Evolutionary conservation across 2,888 invertebrate species (phyloP).

Genomic region (Amphipyra berbera): DNA sequence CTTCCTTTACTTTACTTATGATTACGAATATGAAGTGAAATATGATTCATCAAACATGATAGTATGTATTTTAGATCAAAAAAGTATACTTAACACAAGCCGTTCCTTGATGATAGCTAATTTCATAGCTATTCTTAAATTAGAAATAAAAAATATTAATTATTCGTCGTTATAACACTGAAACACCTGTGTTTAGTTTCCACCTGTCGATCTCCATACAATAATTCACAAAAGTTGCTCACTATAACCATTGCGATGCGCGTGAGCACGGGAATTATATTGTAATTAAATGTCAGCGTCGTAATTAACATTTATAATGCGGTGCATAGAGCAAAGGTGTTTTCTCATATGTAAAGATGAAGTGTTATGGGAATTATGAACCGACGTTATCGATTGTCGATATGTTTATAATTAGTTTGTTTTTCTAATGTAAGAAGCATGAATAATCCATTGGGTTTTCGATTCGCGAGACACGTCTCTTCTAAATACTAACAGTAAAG

Average conservation of each 20-base stretch:
- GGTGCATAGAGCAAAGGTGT: constrained; percentile 54
- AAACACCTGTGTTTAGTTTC: constrained; percentile 43
- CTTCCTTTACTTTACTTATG: too few species aligned
- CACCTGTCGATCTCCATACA: constrained; percentile 69
- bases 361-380: constrained; percentile 22
- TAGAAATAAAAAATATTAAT: constrained; percentile 3
- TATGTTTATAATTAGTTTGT: not conserved
- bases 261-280: constrained; percentile 53
- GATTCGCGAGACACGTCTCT: not conserved
- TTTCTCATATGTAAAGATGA: constrained; percentile 39
- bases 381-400: constrained; percentile 4
- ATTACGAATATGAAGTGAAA: too few species aligned
- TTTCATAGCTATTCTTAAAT: not conserved
- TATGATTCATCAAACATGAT: too few species aligned
- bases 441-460: not conserved
- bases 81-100: not conserved
- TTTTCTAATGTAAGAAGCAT: not conserved
- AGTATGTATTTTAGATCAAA: not conserved
- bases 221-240: constrained; percentile 66
- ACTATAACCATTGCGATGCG: constrained; percentile 43
- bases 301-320: constrained; percentile 65
- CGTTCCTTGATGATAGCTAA: constrained; percentile 3
- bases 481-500: not conserved
- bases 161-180: constrained; percentile 2
- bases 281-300: constrained; percentile 71